Percentiles rank a stretch among this genome's conserved stretches.
Conservation (phyloP, 2,888 invertebrate genomes). For the Drosophila mimetica region DNA sequence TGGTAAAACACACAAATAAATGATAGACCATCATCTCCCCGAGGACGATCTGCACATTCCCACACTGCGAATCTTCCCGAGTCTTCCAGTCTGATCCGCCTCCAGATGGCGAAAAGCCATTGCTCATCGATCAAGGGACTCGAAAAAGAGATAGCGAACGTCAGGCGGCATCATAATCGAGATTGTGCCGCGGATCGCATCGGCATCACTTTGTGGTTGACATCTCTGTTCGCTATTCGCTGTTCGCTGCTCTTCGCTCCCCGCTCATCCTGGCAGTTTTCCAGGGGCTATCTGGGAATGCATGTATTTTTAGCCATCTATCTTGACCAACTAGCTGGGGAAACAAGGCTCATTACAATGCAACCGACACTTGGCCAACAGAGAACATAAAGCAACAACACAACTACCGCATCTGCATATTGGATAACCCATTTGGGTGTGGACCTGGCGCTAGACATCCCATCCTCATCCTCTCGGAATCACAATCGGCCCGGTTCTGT, state of each 20-base stretch:
- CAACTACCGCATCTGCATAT: constrained; percentile 34
- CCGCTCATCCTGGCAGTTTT: not conserved
- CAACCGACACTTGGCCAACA: constrained; percentile 64
- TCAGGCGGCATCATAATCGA: constrained; percentile 38
- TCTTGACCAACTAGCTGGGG: constrained; percentile 22
- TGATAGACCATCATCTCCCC: constrained; percentile 4
- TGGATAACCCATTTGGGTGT: constrained; percentile 36
- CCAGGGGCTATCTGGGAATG: constrained; percentile 23
- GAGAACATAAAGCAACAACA: not conserved
- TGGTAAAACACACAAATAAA: too few species aligned
- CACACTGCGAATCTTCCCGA: not conserved
- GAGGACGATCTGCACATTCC: constrained; percentile 11
- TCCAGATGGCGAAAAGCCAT: constrained; percentile 1
- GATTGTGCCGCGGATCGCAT: constrained; percentile 6
- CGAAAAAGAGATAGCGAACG: constrained; percentile 20
- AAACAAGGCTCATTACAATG: constrained; percentile 71
- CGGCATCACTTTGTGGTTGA: constrained; percentile 32
- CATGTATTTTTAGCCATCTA: constrained; percentile 40
- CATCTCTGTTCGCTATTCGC: constrained; percentile 31
- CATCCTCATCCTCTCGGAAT: constrained; percentile 15
- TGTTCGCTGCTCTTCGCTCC: too few species aligned
- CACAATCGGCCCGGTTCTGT: constrained; percentile 6
- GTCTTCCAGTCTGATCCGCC: constrained; percentile 7
- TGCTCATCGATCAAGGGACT: constrained; percentile 8
- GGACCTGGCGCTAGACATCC: constrained; percentile 51